Evolutionary conservation across 2,797 vertebrate species (phyloP), one percentile per base, ranked within the genome.

Genomic region (Thaleichthys pacificus): DNA sequence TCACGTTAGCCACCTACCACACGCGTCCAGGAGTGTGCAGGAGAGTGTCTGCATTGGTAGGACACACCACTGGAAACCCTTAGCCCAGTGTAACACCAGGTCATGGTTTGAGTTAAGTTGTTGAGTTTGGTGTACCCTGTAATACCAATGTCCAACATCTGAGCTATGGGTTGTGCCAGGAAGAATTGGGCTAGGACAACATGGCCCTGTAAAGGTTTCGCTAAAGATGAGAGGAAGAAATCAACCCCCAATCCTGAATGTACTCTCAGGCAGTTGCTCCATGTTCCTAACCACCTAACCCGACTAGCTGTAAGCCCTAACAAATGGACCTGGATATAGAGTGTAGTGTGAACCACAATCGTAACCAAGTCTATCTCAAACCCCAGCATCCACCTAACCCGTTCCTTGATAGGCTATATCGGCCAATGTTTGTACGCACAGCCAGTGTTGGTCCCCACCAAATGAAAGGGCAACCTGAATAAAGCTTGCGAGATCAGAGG

Each of bases 1-100:
- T 80, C 71, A 72, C 11, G 49, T 71, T 21, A 21, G 79, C 84
- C 84, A 90, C 89, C 86, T 87, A 89, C 84, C 86, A 87, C 79
- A 73, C 86, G 75, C 81, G 30, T 75, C 73, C 42, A 28, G 11
- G 65, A 32, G 71, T 63, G 68, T 70, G 61, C 68, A 72, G 57
- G 51, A 32, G 68, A 67, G 73, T 68, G 70, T 77, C 65, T 68
- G 60, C 32, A 68, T 28, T 11, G 42, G 56, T 15, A 26, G 32
- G 51, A 65, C 17, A 6, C 65, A 82, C 61, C 66, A 82, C 81
- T 84, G 87, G 87, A 68, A 80, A 81, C 74, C 81, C 75, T 91
- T 83, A 84, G 73, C 64, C 73, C 65, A 69, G 75, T 70, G 61
- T 58, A 76, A 73, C 24, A 80, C 47, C 73, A 64, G 30, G 19